These are phyloP conservation scores for Eupeodes luniger DNA, from an alignment of 2,888 invertebrate species.

Conservation along the genomic window DNA sequence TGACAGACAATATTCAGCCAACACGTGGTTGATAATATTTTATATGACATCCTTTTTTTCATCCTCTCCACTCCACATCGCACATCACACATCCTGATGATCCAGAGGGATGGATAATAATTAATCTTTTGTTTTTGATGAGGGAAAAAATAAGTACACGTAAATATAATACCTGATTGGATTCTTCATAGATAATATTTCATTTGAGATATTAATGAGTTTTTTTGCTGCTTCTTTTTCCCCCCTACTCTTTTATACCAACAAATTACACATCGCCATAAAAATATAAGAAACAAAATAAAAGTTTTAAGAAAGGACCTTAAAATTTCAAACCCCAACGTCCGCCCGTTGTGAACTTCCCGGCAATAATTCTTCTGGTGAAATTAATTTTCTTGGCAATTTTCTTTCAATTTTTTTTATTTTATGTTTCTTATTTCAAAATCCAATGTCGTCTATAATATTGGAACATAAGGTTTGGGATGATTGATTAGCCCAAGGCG, in stretches of 20 bases:
- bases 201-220: slow-evolving; percentile 63
- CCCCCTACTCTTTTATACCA: neutral
- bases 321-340: neutral
- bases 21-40: slow-evolving; percentile 33
- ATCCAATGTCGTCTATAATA: slow-evolving; percentile 9
- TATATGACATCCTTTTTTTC: slow-evolving; percentile 12
- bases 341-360: neutral
- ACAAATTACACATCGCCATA: neutral
- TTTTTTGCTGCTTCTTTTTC: neutral
- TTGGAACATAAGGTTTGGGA: slow-evolving; percentile 32
- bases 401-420: slow-evolving; percentile 10
- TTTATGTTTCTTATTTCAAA: neutral
- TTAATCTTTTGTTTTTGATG: slow-evolving; percentile 54
- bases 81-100: neutral
- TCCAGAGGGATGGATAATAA: slow-evolving; percentile 31
- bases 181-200: slow-evolving; percentile 59
- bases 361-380: slow-evolving; percentile 3
- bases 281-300: neutral
- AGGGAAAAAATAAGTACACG: neutral
- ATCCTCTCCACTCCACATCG: neutral
- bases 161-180: slow-evolving; percentile 52
- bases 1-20: slow-evolving; percentile 38
- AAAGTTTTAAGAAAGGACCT: neutral
- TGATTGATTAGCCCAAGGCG: slow-evolving; percentile 37
- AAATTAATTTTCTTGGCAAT: slow-evolving; percentile 34